Evolutionary conservation across 2,113 vertebrate species (phyloP), one percentile per base, ranked within the genome.

Genomic region (Gadus macrocephalus): DNA sequence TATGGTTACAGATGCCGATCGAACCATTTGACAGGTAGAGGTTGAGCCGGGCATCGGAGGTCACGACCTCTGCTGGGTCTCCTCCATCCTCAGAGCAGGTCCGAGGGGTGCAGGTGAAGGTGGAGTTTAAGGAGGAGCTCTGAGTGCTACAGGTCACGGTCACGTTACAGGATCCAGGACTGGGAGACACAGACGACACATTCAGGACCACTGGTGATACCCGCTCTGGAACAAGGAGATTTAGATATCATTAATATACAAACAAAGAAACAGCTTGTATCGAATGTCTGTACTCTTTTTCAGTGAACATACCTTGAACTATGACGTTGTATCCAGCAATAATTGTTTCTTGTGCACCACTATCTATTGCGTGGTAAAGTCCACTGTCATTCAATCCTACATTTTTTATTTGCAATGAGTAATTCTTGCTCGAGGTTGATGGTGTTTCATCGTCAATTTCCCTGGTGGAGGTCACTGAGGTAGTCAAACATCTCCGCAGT

Each of bases 1-100:
- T 81, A 11, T 85, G 77, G 64, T 76, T 72, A 76, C 83, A 85
- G 31, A 67, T 53, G 58, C 82, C 62, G 16, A 12, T 42, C 38
- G 38, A 15, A 27, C 0, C 0, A 59, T 62, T 35, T 0, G 0
- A 8, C 65, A 64, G 16, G 72, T 64, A 15, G 53, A 75, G 22
- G 0, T 0, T 3, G 7, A 83, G 1, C 11, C 2, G 61, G 12
- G 62, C 4, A 12, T 68, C 11, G 0, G 19, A 25, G 19, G 19
- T 20, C 60, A 2, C 12, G 6, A 20, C 60, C n/a, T 27, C 11
- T 25, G 42, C 25, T 25, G 25, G 25, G 25, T 25, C 25, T 25
- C 25, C 25, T 25, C 25, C 25, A 25, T 2, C 25, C 25, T 2
- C 25, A 25, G 25, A 25, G 25, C 25, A 25, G 25, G 25, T 25